A percentile compares a stretch with the other conserved stretches of the same genome.
Conservation (phyloP, 2,113 vertebrate species). For the Phrynosoma platyrhinos region DNA sequence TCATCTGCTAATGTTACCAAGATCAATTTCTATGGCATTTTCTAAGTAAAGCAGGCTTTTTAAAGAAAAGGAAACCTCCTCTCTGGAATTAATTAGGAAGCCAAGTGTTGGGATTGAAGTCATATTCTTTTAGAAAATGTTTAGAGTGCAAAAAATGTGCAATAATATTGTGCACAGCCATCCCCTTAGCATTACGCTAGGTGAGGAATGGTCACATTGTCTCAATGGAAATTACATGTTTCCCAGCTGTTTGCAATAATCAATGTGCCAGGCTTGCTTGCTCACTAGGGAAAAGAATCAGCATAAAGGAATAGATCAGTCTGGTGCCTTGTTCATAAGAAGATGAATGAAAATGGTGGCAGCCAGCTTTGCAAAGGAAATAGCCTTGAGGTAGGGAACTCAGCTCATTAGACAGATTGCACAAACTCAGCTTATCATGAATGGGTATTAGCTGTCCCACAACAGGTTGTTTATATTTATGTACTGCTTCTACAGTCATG, state of each 20-base stretch:
- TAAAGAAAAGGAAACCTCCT: neutral
- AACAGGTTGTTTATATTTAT: neutral
- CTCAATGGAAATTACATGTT: constrained; percentile 42
- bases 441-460: neutral
- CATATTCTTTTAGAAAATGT: constrained; percentile 12
- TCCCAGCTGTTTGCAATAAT: constrained; percentile 23
- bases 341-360: neutral
- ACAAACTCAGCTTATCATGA: neutral
- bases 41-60: neutral
- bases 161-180: neutral
- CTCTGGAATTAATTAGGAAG: neutral
- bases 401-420: neutral
- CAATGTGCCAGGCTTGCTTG: neutral
- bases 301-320: constrained; percentile 19
- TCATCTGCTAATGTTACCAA: neutral
- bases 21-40: neutral
- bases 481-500: neutral
- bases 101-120: neutral
- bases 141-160: neutral
- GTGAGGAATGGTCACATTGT: constrained; percentile 39
- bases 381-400: neutral
- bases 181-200: constrained; percentile 14
- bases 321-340: neutral
- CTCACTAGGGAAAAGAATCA: constrained; percentile 11
- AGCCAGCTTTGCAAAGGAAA: neutral